Evolutionary conservation across 2,797 vertebrate species (phyloP).

Genomic region (Hyperoplus immaculatus): DNA sequence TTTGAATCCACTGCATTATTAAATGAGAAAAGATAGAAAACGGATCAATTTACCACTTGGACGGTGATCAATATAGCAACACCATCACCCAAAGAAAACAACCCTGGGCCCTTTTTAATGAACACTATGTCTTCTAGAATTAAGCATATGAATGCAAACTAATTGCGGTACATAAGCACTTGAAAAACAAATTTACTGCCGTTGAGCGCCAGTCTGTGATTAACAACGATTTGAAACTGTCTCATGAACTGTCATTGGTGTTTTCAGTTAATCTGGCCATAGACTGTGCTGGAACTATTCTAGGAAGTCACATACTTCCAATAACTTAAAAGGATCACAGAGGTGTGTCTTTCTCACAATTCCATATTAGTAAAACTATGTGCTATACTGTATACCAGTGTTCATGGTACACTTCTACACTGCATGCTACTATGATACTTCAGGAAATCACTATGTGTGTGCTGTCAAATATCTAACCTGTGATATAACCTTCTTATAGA

Average conservation of each 20-base stretch:
- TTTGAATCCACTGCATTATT: slow-evolving; percentile 73
- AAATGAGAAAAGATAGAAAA: slow-evolving; percentile 66
- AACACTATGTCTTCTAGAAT: slow-evolving; percentile 51
- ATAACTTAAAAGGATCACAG: background rate
- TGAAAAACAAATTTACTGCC: background rate
- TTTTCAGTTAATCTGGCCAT: slow-evolving; percentile 3
- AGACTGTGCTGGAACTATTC: background rate
- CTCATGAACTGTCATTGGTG: background rate
- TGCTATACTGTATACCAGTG: background rate
- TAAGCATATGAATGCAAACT: slow-evolving; percentile 53
- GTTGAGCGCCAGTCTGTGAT: background rate
- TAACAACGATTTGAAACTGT: background rate
- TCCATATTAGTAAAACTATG: background rate
- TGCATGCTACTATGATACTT: background rate
- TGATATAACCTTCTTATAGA: background rate
- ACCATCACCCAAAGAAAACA: slow-evolving; percentile 46
- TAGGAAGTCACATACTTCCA: background rate
- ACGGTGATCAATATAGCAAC: slow-evolving; percentile 66
- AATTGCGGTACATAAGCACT: slow-evolving; percentile 14
- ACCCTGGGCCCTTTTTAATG: slow-evolving; percentile 64
- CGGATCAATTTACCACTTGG: slow-evolving; percentile 71
- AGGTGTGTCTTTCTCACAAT: background rate
- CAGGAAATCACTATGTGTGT: background rate
- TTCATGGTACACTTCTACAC: background rate
- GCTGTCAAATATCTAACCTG: background rate